Evolutionary conservation across 2,888 invertebrate species (phyloP).

Genomic region (Xestia sexstrigata): DNA sequence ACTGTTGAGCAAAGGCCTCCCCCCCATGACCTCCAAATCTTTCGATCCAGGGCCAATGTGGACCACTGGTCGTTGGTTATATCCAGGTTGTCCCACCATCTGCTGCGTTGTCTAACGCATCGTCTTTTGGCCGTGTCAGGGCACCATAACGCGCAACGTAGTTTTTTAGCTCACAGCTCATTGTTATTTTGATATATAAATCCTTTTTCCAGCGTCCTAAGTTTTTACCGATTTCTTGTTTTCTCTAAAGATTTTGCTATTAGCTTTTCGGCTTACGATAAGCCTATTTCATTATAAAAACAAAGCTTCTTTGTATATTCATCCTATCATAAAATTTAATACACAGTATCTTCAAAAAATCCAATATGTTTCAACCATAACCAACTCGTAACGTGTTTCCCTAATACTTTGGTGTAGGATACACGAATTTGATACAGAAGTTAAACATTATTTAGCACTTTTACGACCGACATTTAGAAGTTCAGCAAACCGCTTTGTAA

Average conservation of each 20-base stretch:
- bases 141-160: too few relatives aligned
- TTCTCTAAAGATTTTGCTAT: neutral
- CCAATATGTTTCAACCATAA: slow-evolving; percentile 42
- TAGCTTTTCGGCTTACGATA: neutral
- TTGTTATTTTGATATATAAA: slow-evolving; percentile 1
- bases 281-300: slow-evolving; percentile 16
- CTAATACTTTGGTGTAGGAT: slow-evolving; percentile 20
- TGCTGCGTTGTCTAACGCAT: too few relatives aligned
- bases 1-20: too few relatives aligned
- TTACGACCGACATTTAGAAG: slow-evolving; percentile 42
- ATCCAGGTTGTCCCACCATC: too few relatives aligned
- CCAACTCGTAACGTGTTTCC: slow-evolving; percentile 11
- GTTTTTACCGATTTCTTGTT: neutral
- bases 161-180: too few relatives aligned
- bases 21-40: too few relatives aligned
- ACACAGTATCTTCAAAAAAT: slow-evolving; percentile 23
- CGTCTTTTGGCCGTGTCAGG: too few relatives aligned
- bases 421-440: slow-evolving; percentile 48
- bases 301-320: neutral
- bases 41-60: too few relatives aligned
- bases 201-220: neutral
- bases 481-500: slow-evolving; percentile 39
- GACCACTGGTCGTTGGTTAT: too few relatives aligned
- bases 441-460: slow-evolving; percentile 54
- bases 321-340: slow-evolving; percentile 10